Evolutionary conservation across 2,888 invertebrate species (phyloP).

Genomic region (Lasiommata megera): DNA sequence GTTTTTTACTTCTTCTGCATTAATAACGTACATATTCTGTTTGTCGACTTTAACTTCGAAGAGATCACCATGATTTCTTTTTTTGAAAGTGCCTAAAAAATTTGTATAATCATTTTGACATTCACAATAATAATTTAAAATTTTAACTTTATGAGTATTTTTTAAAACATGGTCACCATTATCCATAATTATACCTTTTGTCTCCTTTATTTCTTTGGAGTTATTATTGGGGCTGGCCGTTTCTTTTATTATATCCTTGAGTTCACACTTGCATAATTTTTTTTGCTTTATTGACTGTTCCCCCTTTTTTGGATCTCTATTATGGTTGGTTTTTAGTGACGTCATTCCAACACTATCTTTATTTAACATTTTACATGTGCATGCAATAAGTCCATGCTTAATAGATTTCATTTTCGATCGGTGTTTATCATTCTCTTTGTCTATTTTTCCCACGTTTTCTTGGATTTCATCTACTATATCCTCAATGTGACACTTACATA

Average conservation of each 20-base stretch:
- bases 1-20: slow-evolving; percentile 40
- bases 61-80: slow-evolving; percentile 34
- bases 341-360: too few species aligned
- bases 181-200: neutral
- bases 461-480: neutral
- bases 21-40: slow-evolving; percentile 39
- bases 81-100: slow-evolving; percentile 9
- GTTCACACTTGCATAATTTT: neutral
- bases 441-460: too few species aligned
- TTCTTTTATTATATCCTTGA: neutral
- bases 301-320: too few species aligned
- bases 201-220: neutral
- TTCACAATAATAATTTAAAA: slow-evolving; percentile 4
- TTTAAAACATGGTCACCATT: slow-evolving; percentile 5
- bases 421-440: too few species aligned
- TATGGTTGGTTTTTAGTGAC: too few species aligned
- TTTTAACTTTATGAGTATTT: neutral
- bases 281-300: neutral
- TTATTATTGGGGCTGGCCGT: neutral
- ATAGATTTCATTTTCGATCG: too few species aligned
- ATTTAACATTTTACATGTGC: too few species aligned
- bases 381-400: too few species aligned
- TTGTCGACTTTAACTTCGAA: slow-evolving; percentile 45
- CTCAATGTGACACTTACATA: neutral
- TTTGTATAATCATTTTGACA: slow-evolving; percentile 11